phyloP scores from a whole-genome alignment of 37 sponge, comb jelly and placozoan species.

The Beroe ovata region DNA sequence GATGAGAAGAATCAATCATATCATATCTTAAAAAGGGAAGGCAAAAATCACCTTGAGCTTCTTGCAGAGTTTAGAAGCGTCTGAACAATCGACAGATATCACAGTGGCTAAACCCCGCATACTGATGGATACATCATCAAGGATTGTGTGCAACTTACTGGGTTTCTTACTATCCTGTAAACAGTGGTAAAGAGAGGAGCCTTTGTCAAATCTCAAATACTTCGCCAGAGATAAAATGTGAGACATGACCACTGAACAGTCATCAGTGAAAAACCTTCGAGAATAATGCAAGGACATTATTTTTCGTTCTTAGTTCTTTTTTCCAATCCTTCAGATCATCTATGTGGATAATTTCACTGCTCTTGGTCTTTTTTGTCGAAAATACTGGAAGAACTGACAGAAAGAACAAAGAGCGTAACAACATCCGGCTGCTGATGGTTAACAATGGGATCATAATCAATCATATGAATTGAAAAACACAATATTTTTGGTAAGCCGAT shows the following conservation, averaged over 20 bases:
- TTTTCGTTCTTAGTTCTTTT: slow-evolving; percentile 77
- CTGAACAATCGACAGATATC: slow-evolving; percentile 75
- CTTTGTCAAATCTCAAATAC: no score
- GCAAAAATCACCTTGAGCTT: slow-evolving; percentile 80
- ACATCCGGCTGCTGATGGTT: background rate
- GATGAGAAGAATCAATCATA: no score
- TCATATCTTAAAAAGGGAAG: no score
- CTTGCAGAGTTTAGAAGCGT: slow-evolving; percentile 75
- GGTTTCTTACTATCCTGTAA: slow-evolving; percentile 40
- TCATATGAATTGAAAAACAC: background rate
- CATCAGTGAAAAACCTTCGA: slow-evolving; percentile 39
- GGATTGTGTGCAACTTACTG: slow-evolving; percentile 58
- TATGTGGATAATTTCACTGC: slow-evolving; percentile 67
- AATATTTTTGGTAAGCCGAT: no score
- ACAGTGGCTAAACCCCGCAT: slow-evolving; percentile 80
- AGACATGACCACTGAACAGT: background rate
- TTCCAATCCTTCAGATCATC: slow-evolving; percentile 84
- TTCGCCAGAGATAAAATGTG: no score
- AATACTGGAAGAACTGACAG: background rate
- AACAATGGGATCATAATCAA: background rate
- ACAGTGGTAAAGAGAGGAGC: background rate
- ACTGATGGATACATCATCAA: slow-evolving; percentile 73
- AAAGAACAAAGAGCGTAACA: background rate
- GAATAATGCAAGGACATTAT: slow-evolving; percentile 80
- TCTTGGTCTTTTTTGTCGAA: background rate